Percentiles rank a stretch among this genome's conserved stretches.
Conservation (phyloP, 2,797 vertebrate genomes). For the Acipenser transmontanus region DNA sequence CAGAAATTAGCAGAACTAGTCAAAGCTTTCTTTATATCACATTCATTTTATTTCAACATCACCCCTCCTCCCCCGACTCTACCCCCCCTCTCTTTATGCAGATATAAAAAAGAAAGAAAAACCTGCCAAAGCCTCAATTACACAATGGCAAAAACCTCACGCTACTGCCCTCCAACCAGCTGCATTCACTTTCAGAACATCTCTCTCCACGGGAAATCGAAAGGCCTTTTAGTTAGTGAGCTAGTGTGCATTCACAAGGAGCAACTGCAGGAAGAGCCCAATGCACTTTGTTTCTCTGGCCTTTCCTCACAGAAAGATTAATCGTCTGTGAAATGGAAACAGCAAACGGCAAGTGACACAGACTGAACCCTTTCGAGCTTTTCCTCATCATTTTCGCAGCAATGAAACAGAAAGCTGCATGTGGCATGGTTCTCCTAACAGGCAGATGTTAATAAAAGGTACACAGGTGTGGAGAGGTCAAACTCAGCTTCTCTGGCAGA, state of each 20-base stretch:
- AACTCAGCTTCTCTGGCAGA: constrained; percentile 35
- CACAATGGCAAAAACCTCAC: constrained; percentile 97
- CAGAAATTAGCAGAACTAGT: constrained; percentile 80
- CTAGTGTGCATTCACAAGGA: constrained; percentile 93
- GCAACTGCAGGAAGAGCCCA: constrained; percentile 84
- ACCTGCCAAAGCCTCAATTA: constrained; percentile 97
- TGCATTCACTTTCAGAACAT: constrained; percentile 98
- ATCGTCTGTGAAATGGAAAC: constrained; percentile 99
- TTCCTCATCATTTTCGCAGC: constrained; percentile 94
- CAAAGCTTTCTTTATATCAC: constrained; percentile 64
- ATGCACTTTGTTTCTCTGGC: constrained; percentile 79
- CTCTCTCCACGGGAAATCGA: constrained; percentile 99
- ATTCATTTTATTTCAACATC: constrained; percentile 81
- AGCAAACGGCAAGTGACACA: constrained; percentile 98
- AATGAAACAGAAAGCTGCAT: constrained; percentile 71
- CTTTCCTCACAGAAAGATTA: constrained; percentile 99
- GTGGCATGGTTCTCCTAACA: constrained; percentile 81
- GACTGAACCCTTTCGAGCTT: constrained; percentile 95
- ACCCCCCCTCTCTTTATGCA: constrained; percentile 54
- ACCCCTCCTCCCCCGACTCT: constrained; percentile 43
- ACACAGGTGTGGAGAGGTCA: constrained; percentile 86
- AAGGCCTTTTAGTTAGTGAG: constrained; percentile 98
- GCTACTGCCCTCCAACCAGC: constrained; percentile 97
- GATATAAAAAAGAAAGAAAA: constrained; percentile 47
- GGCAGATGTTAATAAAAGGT: constrained; percentile 99